Percentiles rank a stretch among this genome's conserved stretches.
phyloP scores from a whole-genome alignment of 2,797 vertebrate species.

The Fistularia commersonii region DNA sequence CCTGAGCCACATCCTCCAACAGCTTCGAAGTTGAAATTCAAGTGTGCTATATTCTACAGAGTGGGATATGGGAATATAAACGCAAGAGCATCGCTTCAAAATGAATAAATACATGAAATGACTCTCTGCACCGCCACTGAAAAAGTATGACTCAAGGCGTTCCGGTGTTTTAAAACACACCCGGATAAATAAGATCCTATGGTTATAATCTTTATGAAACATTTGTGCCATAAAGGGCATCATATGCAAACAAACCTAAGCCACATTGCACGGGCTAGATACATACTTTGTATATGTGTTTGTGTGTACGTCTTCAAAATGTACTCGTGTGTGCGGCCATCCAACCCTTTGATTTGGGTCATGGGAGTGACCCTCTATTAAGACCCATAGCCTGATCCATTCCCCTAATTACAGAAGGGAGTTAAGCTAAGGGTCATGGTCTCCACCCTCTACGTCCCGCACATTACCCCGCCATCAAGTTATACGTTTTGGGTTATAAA shows the following conservation, averaged over 20 bases:
- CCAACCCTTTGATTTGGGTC: constrained; percentile 64
- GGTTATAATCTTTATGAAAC: constrained; percentile 38
- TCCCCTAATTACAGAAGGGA: constrained; percentile 66
- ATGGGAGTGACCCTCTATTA: constrained; percentile 64
- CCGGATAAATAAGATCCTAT: constrained; percentile 18
- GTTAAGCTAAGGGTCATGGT: constrained; percentile 54
- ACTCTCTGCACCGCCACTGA: constrained; percentile 3
- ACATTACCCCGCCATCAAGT: constrained; percentile 34
- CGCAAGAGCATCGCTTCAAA: neutral
- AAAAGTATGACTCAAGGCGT: neutral
- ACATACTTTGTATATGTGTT: constrained; percentile 8
- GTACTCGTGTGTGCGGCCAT: constrained; percentile 38
- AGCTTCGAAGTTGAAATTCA: constrained; percentile 19
- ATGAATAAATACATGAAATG: neutral
- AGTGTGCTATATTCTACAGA: neutral
- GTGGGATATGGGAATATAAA: neutral
- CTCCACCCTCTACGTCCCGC: constrained; percentile 61
- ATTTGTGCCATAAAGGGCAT: constrained; percentile 34
- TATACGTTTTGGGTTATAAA: constrained; percentile 48
- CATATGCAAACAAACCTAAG: constrained; percentile 24
- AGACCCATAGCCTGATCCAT: constrained; percentile 38
- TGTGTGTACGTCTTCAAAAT: neutral
- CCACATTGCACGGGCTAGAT: constrained; percentile 14
- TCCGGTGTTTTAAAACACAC: constrained; percentile 31
- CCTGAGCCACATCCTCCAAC: constrained; percentile 44